Percentiles rank a stretch among this genome's conserved stretches.
These are phyloP conservation scores for Neomicropteryx cornuta DNA, from an alignment of 1,140 invertebrate genomes.

Conservation along the genomic window DNA sequence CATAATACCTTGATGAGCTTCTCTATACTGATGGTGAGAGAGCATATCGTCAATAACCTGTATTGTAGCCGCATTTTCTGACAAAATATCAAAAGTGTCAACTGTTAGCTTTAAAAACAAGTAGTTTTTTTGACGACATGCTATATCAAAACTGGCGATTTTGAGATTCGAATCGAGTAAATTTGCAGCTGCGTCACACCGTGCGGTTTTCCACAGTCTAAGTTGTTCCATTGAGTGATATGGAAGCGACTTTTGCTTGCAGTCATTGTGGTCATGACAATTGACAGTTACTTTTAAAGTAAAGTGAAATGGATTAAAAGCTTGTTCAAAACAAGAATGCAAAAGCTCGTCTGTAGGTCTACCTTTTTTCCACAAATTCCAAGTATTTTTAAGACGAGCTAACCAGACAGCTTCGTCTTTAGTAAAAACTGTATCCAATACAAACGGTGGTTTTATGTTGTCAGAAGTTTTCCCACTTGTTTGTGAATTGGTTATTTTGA, in stretches of 20 bases:
- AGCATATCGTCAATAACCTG: slow-evolving; percentile 36
- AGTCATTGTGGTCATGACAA: slow-evolving; percentile 33
- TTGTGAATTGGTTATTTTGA: no score
- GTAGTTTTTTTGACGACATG: slow-evolving; percentile 38
- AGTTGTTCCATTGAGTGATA: slow-evolving; percentile 43
- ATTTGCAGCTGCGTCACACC: slow-evolving; percentile 20
- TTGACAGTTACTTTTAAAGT: slow-evolving; percentile 37
- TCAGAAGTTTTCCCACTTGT: no score
- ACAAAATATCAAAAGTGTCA: slow-evolving; percentile 34
- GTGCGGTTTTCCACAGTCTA: slow-evolving; percentile 21
- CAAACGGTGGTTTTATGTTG: no score
- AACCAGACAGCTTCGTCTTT: slow-evolving; percentile 6
- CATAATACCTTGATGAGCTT: slow-evolving; percentile 43
- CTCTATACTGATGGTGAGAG: slow-evolving; percentile 41
- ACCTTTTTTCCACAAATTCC: slow-evolving; percentile 38
- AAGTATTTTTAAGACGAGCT: slow-evolving; percentile 3
- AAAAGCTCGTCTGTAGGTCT: slow-evolving; percentile 29
- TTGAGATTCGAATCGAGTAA: slow-evolving; percentile 38
- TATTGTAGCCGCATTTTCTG: slow-evolving; percentile 36
- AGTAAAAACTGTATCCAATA: slow-evolving; percentile 8
- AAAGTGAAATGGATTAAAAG: slow-evolving; percentile 39
- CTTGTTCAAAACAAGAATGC: slow-evolving; percentile 31
- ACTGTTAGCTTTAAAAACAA: slow-evolving; percentile 37
- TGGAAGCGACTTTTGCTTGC: slow-evolving; percentile 36
- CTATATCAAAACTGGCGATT: slow-evolving; percentile 40